Base-by-base conservation (phyloP, 30 jellyfish, hydroid and myxozoan genomes). In the Chrysaora quinquecirrha region DNA sequence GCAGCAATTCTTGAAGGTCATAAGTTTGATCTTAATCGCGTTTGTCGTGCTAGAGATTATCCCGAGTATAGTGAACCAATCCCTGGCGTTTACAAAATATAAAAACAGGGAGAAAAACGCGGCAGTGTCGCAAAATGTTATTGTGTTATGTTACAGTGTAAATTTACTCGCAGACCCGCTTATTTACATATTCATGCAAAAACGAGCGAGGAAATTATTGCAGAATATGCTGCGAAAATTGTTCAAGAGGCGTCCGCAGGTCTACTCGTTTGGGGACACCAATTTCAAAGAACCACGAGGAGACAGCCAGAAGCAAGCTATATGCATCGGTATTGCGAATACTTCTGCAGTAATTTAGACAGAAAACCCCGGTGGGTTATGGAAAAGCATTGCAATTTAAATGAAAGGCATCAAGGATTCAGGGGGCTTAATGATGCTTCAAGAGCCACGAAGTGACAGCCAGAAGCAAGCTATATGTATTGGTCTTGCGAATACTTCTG, bases 161-260 rank as follows among this genome's bases (percentile, higher is more conserved):
- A 32, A 75, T 54, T 23, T 75, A 0, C 47, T 58, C 21, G 72
- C 35, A 3, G 87, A 75, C 32, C 87, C 87, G 30, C 33, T 75
- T 1, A 50, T 75, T 30, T 75, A 75, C 31, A 34, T 56, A 12
- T 75, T 75, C 32, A 35, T 75, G 68, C 76, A 75, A 21, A 76
- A 76, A 0, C 19, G 18, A 9, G 76, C 73, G 6, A 52, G 24
- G 68, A 16, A 9, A 25, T 52, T 16, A 3, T 7, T 52, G 9
- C 12, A 20, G 25, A 3, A 9, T 4, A 10, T 16, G 12, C 29
- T 52, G 3, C 4, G 68, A 4, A 52, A 7, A 52, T 3, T 52
- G 2, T 12, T 16, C 6, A 2, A 4, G 12, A 52, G 25, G 19
- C 12, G 68, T 12, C 6, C 68, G 27, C 68, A 25, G 2, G 68